These are phyloP conservation scores for Montipora sp. DNA, from an alignment of 64 coral and sea anemone genomes.

Conservation along the genomic window DNA sequence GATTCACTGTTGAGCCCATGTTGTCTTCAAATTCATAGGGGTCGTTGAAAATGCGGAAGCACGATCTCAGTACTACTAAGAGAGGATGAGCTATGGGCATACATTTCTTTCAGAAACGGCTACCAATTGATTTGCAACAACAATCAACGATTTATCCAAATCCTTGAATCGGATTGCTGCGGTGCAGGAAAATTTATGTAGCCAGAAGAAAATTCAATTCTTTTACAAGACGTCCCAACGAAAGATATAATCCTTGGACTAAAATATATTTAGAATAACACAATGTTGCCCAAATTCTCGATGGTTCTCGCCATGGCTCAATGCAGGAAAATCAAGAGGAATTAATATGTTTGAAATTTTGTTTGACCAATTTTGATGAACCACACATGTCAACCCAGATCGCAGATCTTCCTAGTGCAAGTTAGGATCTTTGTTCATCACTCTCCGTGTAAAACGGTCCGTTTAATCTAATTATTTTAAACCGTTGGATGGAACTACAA, in stretches of 20 bases:
- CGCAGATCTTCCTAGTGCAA: no score
- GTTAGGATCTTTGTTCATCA: no score
- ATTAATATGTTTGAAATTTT: background rate
- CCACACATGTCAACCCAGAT: no score
- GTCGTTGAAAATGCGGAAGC: no score
- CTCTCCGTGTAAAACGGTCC: no score
- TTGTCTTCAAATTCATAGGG: no score
- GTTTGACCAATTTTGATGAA: no score
- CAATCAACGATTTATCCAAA: background rate
- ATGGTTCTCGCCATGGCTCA: background rate
- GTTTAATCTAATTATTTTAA: background rate
- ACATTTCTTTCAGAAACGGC: background rate
- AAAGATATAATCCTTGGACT: background rate
- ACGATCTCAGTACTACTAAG: no score
- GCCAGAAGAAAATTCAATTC: background rate
- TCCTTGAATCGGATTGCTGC: background rate
- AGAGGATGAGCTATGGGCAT: no score
- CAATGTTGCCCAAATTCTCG: background rate
- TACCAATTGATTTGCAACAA: background rate
- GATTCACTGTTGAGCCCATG: no score
- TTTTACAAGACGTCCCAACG: background rate
- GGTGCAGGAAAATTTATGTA: no score
- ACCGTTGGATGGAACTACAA: background rate
- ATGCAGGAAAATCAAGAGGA: background rate
- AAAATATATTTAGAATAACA: background rate